Conservation (phyloP, 2,888 invertebrate species). For the Sialis fuliginosa region DNA sequence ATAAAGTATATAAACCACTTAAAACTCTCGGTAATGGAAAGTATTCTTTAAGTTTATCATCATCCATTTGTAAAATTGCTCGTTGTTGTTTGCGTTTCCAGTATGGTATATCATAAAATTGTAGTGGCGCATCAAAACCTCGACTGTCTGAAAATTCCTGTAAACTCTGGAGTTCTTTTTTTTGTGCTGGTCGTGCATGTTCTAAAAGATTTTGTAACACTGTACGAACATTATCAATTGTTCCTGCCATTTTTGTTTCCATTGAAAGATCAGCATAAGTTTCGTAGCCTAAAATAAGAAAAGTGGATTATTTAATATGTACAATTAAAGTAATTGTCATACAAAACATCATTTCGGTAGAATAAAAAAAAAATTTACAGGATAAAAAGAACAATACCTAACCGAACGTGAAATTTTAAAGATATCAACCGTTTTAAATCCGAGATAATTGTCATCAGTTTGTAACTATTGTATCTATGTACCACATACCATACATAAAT, state of each 20-base stretch:
- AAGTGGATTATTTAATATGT: slow-evolving; percentile 25
- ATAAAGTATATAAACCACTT: slow-evolving; percentile 56
- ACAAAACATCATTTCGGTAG: slow-evolving; percentile 32
- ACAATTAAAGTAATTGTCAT: too few relatives aligned
- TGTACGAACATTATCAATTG: slow-evolving; percentile 51
- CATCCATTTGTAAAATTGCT: slow-evolving; percentile 46
- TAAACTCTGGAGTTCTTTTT: slow-evolving; percentile 51
- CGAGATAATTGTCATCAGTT: too few relatives aligned
- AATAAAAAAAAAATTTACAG: slow-evolving; percentile 15
- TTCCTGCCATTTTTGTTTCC: slow-evolving; percentile 86
- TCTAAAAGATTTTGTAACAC: slow-evolving; percentile 47
- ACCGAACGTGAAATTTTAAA: neutral
- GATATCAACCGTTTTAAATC: too few relatives aligned
- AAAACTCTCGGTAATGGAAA: slow-evolving; percentile 71
- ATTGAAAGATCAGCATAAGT: slow-evolving; percentile 74
- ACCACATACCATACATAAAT: too few relatives aligned
- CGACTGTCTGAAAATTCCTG: slow-evolving; percentile 53
- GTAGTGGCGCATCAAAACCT: slow-evolving; percentile 48
- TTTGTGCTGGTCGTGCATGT: slow-evolving; percentile 56
- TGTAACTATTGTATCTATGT: too few relatives aligned
- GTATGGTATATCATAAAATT: slow-evolving; percentile 74
- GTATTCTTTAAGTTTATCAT: slow-evolving; percentile 55
- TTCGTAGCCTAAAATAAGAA: slow-evolving; percentile 39
- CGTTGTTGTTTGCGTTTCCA: slow-evolving; percentile 66
- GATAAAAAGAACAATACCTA: neutral